These are phyloP conservation scores for Cyclura pinguis DNA, from an alignment of 2,797 vertebrate genomes.

Conservation along the genomic window DNA sequence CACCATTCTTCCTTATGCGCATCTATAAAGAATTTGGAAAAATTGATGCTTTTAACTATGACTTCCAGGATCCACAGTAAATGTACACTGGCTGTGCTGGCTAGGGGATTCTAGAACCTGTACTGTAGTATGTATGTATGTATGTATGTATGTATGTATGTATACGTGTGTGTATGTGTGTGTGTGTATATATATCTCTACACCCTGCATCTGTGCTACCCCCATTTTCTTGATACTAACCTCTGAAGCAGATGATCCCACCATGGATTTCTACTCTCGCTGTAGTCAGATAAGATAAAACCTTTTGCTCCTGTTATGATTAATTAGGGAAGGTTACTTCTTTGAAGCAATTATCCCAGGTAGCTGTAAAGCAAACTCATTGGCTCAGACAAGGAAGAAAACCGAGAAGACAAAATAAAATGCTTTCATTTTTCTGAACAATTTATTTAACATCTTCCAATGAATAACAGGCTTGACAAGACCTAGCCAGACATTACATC, in stretches of 20 bases:
- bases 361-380: not conserved
- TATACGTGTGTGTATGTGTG: no score
- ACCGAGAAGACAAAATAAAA: constrained; percentile 30
- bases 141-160: no score
- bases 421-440: constrained; percentile 44
- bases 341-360: not conserved
- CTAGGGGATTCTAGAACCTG: no score
- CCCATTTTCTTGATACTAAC: not conserved
- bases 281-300: not conserved
- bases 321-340: no score
- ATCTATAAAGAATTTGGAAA: no score
- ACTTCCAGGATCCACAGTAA: no score
- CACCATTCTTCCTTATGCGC: not conserved
- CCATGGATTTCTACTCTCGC: not conserved
- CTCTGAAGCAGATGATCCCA: no score
- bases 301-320: not conserved
- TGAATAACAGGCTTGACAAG: constrained; percentile 2
- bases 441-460: constrained; percentile 34
- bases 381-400: not conserved
- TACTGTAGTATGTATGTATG: no score
- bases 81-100: no score
- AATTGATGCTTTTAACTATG: no score
- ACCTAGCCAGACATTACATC: constrained; percentile 1
- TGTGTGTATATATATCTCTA: no score
- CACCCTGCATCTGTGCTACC: no score